Percentiles rank a stretch among this genome's conserved stretches.
phyloP scores from a whole-genome alignment of 2,113 vertebrate genomes.

The Caracal caracal region DNA sequence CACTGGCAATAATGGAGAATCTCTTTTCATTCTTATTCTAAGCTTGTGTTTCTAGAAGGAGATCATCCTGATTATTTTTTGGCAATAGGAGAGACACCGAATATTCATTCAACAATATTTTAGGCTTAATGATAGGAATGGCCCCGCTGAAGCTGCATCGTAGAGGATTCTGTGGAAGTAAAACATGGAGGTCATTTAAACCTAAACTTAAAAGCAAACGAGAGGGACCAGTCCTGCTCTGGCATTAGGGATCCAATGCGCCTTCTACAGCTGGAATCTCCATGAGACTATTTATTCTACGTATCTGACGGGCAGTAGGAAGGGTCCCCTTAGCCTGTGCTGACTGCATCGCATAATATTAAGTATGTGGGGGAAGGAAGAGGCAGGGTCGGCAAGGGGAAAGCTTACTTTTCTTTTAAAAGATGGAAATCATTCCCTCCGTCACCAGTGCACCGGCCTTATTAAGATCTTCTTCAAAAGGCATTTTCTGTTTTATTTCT shows the following conservation, averaged over 20 bases:
- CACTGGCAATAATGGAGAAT: neutral
- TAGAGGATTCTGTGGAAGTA: neutral
- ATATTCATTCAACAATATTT: neutral
- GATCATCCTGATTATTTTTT: slow-evolving; percentile 1
- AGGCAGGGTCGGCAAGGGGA: neutral
- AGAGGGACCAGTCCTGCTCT: neutral
- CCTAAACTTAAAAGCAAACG: neutral
- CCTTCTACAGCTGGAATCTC: neutral
- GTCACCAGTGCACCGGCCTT: neutral
- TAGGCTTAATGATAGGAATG: neutral
- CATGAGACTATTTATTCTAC: neutral
- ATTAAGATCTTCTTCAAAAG: neutral
- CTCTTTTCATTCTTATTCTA: neutral
- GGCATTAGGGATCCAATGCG: neutral
- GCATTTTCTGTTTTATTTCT: slow-evolving; percentile 28
- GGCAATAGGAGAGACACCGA: neutral
- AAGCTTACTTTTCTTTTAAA: neutral
- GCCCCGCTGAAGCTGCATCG: neutral
- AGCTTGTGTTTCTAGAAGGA: slow-evolving; percentile 10
- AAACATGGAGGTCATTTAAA: neutral
- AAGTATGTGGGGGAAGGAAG: neutral
- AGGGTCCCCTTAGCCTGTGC: neutral
- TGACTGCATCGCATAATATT: neutral
- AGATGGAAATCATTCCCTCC: neutral
- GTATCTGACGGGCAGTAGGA: neutral